These are phyloP conservation scores for Macroramphosus scolopax DNA, from an alignment of 2,797 vertebrate species.

Conservation along the genomic window DNA sequence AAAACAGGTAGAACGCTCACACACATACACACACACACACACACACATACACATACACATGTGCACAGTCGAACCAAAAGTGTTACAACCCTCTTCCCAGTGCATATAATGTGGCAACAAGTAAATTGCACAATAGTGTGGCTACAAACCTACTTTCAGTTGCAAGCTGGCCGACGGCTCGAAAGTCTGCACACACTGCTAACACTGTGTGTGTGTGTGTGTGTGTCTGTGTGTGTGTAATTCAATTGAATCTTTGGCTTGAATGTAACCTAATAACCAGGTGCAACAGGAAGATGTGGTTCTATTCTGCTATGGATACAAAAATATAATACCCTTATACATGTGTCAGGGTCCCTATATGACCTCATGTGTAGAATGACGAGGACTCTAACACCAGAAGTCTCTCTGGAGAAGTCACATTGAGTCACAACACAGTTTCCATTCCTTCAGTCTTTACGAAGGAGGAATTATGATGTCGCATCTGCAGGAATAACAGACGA, in stretches of 20 bases:
- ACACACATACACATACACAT: not conserved
- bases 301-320: no score
- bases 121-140: constrained; percentile 17
- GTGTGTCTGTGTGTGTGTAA: constrained; percentile 1
- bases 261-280: no score
- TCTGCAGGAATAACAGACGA: no score
- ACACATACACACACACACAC: not conserved
- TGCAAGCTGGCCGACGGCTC: not conserved
- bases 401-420: constrained; percentile 13
- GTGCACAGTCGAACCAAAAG: not conserved
- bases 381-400: no score
- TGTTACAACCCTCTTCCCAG: constrained; percentile 5
- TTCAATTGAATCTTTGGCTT: no score
- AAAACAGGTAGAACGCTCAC: not conserved
- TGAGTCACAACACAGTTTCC: constrained; percentile 13
- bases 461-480: no score
- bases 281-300: no score
- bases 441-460: no score
- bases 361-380: no score
- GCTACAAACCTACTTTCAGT: constrained; percentile 3
- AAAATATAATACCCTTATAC: no score
- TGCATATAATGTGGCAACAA: constrained; percentile 32
- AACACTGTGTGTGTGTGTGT: constrained; percentile 12
- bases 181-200: not conserved
- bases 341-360: no score